Conservation (phyloP, 2,797 vertebrate genomes). For the Peromyscus aztecus region DNA sequence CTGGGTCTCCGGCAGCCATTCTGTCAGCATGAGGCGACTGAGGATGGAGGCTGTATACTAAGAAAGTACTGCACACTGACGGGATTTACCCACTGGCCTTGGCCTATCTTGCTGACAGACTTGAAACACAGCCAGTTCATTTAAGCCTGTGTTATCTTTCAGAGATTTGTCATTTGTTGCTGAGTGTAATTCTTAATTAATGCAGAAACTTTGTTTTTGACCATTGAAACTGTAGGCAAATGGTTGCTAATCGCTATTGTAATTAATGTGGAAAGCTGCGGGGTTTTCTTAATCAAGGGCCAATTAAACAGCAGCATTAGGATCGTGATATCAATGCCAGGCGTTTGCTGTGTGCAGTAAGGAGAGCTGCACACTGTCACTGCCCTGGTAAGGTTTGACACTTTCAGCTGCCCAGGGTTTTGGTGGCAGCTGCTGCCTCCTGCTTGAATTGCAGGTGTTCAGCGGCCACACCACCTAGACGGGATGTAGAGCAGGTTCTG, state of each 20-base stretch:
- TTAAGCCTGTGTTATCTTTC: background rate
- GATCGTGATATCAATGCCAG: background rate
- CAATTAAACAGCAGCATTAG: constrained; percentile 8
- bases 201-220: background rate
- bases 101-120: background rate
- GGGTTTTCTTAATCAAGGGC: background rate
- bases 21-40: background rate
- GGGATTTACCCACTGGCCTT: background rate
- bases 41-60: background rate
- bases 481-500: background rate
- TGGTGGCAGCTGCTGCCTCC: too few species aligned
- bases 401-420: background rate
- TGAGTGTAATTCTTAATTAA: background rate
- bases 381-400: background rate
- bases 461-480: background rate
- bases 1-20: background rate
- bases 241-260: background rate
- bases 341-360: background rate
- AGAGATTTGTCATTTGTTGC: constrained; percentile 5
- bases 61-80: background rate
- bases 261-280: constrained; percentile 53
- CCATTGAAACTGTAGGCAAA: background rate
- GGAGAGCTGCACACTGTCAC: background rate
- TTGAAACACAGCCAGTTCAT: constrained; percentile 8
- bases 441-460: background rate